Evolutionary conservation across 1,140 invertebrate species (phyloP).

Genomic region (Ganaspis sp.): DNA sequence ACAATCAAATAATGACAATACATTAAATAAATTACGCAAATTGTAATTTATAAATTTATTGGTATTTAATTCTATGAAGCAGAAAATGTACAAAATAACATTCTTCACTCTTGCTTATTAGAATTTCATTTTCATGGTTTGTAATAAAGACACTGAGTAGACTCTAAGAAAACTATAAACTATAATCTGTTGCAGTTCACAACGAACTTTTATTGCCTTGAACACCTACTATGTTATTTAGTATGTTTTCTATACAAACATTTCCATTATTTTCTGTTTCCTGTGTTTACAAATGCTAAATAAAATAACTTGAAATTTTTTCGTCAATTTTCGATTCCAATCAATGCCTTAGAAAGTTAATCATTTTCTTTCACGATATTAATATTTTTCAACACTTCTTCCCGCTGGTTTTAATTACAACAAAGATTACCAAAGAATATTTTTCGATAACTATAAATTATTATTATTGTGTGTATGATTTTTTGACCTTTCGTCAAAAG

Average conservation of each 20-base stretch:
- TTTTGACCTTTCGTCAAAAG: too few relatives aligned
- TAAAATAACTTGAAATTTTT: background rate
- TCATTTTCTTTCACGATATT: background rate
- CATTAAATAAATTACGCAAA: too few relatives aligned
- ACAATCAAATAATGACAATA: too few relatives aligned
- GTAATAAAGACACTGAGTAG: background rate
- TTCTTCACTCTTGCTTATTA: background rate
- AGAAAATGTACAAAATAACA: background rate
- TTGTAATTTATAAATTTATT: too few relatives aligned
- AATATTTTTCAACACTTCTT: background rate
- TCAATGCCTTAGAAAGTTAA: background rate
- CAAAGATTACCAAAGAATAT: too few relatives aligned
- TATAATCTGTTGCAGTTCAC: background rate
- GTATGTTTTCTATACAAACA: background rate
- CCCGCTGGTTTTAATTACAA: too few relatives aligned
- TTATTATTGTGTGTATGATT: too few relatives aligned
- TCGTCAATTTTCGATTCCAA: background rate
- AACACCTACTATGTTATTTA: background rate
- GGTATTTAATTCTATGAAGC: too few relatives aligned
- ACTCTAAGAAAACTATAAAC: background rate
- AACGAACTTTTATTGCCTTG: background rate
- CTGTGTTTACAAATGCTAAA: background rate
- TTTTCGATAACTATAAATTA: too few relatives aligned
- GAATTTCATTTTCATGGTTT: background rate
- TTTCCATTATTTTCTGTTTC: background rate